Base-by-base conservation (phyloP, 2,113 vertebrate species). In the Variabilichromis moorii region DNA sequence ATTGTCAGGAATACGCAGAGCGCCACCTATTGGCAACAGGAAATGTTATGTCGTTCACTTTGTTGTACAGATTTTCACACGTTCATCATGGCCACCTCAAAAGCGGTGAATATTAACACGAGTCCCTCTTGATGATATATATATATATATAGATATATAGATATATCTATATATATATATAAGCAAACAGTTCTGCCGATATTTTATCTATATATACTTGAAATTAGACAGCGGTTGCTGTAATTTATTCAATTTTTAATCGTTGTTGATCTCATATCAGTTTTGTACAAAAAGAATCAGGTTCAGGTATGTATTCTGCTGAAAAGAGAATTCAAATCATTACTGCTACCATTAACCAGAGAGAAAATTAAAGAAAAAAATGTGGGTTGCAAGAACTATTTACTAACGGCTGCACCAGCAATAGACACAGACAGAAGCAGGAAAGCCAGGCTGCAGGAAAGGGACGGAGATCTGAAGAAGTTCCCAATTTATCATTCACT, bases 191-290 rank as follows among this genome's bases (percentile, higher is more conserved):
- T 12, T 37, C 80, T 51, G 19, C 47, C 1, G 0, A 59, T 8
- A 73, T 55, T 21, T 54, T 31, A 28, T 55, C 24, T 14, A 8
- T 37, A 28, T 82, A 21, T 31, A 0, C 26, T 59, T 59, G 14
- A 59, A 59, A 59, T 59, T 59, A 9, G 57, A 31, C 57, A 31
- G 1, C 14, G 5, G 55, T 61, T 61, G 26, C 5, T 61, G 14
- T 6, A 11, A 42, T 21, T 71, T 24, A 42, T 55, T 57, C 0
- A 0, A 5, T 33, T 24, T 50, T 10, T 12, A 21, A 26, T 79
- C 1, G 19, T 8, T 24, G 21, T 14, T 47, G 14, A 4, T 42
- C 63, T 40, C 35, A 2, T 17, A 26, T 21, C 40, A 16, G 13
- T 73, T 73, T 73, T 73, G 8, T 9, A 73, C 21, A 73, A 73